These are phyloP conservation scores for Acleris holmiana DNA, from an alignment of 2,888 invertebrate species.

Conservation along the genomic window DNA sequence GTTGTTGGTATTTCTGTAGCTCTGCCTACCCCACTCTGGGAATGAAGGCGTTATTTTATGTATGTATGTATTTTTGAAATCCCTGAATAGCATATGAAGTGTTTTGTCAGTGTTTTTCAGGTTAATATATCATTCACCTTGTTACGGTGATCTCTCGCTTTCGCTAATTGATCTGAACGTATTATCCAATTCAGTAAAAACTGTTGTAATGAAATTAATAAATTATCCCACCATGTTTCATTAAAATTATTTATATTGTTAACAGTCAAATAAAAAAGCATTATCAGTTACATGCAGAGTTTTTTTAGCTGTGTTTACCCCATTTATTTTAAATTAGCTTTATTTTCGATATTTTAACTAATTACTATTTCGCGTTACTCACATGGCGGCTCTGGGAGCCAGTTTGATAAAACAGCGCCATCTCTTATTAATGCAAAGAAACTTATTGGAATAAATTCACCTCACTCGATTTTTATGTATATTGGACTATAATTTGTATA, in stretches of 20 bases:
- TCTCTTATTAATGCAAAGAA: not conserved
- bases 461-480: not conserved
- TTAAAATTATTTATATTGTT: not conserved
- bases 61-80: no score
- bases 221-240: slow-evolving; percentile 19
- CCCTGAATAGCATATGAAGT: no score
- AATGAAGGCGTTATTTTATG: no score
- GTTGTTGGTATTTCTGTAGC: no score
- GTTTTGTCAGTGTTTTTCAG: no score
- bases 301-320: not conserved
- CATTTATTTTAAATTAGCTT: no score
- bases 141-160: slow-evolving; percentile 17
- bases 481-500: not conserved
- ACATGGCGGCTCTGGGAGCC: not conserved
- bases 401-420: not conserved
- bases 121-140: not conserved
- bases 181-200: not conserved
- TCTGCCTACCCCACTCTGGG: no score
- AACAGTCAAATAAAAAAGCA: not conserved
- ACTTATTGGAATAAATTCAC: not conserved
- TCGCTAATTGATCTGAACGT: slow-evolving; percentile 27
- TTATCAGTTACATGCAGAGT: not conserved
- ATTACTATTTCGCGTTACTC: not conserved
- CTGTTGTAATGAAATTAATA: slow-evolving; percentile 7
- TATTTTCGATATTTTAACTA: no score